Evolutionary conservation across 2,797 vertebrate species (phyloP), one percentile per base, ranked within the genome.

Genomic region (Lerista edwardsae): DNA sequence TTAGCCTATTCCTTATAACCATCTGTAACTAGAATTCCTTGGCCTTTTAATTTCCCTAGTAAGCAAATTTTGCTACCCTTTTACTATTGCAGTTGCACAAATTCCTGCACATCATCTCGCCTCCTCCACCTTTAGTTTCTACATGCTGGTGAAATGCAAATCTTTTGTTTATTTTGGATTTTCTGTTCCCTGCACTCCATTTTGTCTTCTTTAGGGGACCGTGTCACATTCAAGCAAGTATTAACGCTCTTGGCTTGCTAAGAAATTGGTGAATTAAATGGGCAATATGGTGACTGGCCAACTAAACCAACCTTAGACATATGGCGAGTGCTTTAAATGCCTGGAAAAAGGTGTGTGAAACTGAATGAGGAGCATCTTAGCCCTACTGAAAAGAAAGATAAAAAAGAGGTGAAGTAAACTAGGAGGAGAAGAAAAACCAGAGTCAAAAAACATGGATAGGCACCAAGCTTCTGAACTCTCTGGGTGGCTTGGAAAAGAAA

Each of bases 401-500:
- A 67, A 12, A 31, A 79, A 57, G 62, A 14, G 27, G 23, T 74
- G 62, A 41, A 41, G 29, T 39, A 79, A 75, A 1, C 11, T 27
- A 19, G 2, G 3, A 0, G 1, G 17, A 12, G 23, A 19, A n/a
- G 34, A 1, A 41, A 12, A 6, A 12, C 36, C 39, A 6, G 4
- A 2, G 6, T 3, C 23, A 14, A 12, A 44, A 51, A n/a, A n/a
- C n/a, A 21, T n/a, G 31, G 73, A 44, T 44, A 77, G 25, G 74
- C 59, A 75, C 31, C 44, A 59, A 67, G 65, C 69, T 79, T 86
- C 0, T 0, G 74, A 75, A 82, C 0, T 39, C 73, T 31, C 71
- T 87, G 86, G 78, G 72, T 80, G 82, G 86, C 47, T 72, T 64
- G 82, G 82, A 76, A 87, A 81, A 76, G n/a, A 86, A 76, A 86